Evolutionary conservation across 2,113 vertebrate genomes (phyloP).

Genomic region (Cheirogaleus medius): DNA sequence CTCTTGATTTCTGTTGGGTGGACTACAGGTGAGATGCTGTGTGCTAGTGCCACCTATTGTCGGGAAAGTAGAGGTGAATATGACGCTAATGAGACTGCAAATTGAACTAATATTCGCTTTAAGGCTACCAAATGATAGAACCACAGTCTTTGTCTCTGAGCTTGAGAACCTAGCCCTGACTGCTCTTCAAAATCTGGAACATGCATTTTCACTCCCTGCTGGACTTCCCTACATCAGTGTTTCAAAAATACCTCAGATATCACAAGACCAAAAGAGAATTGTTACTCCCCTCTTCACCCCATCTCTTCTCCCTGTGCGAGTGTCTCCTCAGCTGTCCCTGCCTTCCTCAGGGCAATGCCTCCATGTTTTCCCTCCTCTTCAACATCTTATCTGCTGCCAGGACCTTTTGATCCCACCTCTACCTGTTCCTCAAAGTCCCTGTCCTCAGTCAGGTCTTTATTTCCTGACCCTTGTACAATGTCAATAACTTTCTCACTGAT

Average conservation of each 20-base stretch:
- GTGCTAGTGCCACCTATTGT: conserved; percentile 56
- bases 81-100: not conserved
- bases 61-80: conserved; percentile 10
- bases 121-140: too few species aligned
- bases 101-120: not conserved
- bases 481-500: not conserved
- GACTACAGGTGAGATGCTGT: conserved; percentile 6
- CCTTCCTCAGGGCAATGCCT: not conserved
- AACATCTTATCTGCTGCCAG: not conserved
- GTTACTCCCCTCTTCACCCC: not conserved
- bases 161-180: not conserved
- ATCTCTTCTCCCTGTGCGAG: not conserved
- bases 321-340: too few species aligned
- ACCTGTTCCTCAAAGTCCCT: not conserved
- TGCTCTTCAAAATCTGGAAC: not conserved
- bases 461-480: not conserved
- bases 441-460: not conserved
- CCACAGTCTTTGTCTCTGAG: not conserved
- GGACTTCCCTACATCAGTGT: not conserved
- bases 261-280: not conserved
- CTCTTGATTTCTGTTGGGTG: not conserved
- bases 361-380: not conserved
- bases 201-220: not conserved
- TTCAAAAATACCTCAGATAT: not conserved
- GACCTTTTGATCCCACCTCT: not conserved